phyloP scores from a whole-genome alignment of 2,113 vertebrate species.

The Bothrops jararaca region DNA sequence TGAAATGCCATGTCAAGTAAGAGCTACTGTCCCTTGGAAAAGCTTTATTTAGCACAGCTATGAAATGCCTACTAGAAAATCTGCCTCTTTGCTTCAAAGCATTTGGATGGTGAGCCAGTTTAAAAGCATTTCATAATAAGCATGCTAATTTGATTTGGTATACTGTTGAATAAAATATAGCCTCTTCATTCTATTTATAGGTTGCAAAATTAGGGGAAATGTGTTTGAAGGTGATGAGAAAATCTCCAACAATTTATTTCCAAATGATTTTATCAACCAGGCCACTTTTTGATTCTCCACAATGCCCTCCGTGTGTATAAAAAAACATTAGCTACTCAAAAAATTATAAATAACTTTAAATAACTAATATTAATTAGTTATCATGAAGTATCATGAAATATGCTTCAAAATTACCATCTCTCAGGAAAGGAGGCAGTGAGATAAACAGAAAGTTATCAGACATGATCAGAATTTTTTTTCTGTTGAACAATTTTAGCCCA shows the following conservation, averaged over 20 bases:
- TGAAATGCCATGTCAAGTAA: constrained; percentile 35
- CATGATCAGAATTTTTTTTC: background rate
- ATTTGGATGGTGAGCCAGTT: constrained; percentile 73
- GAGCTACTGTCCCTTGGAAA: constrained; percentile 59
- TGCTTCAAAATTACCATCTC: background rate
- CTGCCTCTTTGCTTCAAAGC: constrained; percentile 72
- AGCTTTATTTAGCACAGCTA: constrained; percentile 68
- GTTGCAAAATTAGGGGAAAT: background rate
- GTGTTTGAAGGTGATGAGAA: background rate
- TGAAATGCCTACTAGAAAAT: constrained; percentile 68
- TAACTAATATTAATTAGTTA: background rate
- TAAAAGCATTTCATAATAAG: constrained; percentile 25
- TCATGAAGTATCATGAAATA: background rate
- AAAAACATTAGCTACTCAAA: background rate
- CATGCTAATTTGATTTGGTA: background rate
- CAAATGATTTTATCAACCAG: background rate
- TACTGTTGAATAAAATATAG: background rate
- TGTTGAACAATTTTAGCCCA: background rate
- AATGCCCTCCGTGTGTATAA: background rate
- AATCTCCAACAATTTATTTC: background rate
- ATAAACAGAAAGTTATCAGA: background rate
- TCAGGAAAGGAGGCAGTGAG: background rate
- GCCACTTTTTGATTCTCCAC: background rate
- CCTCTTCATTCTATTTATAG: background rate
- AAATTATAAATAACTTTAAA: background rate